Evolutionary conservation across 2,113 vertebrate species (phyloP), one percentile per base, ranked within the genome.

Genomic region (Morone chrysops): DNA sequence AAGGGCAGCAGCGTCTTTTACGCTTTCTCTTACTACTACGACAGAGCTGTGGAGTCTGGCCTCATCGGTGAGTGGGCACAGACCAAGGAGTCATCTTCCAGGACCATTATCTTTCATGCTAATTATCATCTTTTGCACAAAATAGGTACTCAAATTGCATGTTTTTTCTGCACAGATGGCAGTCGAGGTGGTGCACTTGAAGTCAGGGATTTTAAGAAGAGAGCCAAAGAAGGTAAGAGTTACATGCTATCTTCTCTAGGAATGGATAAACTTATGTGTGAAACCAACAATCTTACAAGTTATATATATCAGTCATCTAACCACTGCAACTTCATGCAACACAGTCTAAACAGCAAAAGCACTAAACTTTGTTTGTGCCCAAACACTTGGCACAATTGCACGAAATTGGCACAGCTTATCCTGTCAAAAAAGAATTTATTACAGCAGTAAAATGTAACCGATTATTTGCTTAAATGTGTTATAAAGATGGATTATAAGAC

Each of bases 21-120:
- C 12, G 98, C 98, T 41, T 99, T 99, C 92, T 99, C 98, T 73
- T 97, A 99, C 90, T 99, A 99, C 87, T 99, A 96, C 2, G 98
- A 99, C 87, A 94, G 98, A 80, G 98, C 98, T 16, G 96, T 94
- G 75, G 97, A 99, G 31, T 96, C 96, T 17, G 95, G 96, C 70
- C 90, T 99, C 78, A 99, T 99, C 1, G 97, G 98, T 99, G 93
- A 96, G 95, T 94, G 66, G 56, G 81, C 56, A 57, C 69, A 79
- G 36, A 62, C 74, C 31, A 53, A 66, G 73, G 18, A 77, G 59
- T 59, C 59, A 73, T 50, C 75, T 78, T 81, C 61, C 63, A 53
- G 38, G 54, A 47, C 54, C 40, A 80, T 84, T 63, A 66, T 86
- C 57, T 75, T 59, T 67, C 50, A 66, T 20, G 31, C 20, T 78